Base-by-base conservation (phyloP, 2,888 invertebrate genomes). In the Tipula lateralis region DNA sequence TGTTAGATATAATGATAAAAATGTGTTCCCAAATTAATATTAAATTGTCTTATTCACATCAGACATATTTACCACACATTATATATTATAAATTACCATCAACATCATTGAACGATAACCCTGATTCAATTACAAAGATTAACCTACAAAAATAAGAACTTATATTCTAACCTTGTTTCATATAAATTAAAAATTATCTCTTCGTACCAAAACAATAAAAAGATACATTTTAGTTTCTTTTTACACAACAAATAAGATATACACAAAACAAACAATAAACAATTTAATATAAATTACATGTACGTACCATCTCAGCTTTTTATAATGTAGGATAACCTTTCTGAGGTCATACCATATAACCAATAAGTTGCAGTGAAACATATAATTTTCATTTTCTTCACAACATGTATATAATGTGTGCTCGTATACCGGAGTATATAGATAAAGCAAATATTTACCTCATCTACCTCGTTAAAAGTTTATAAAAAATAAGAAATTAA, bases 151-250 rank as follows among this genome's bases (percentile, higher is more conserved):
- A 66, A 0, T 9, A 7, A 66, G 24, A 66, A 19, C 7, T 9
- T 2, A 24, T 66, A 24, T 66, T 24, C 66, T 66, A 66, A 66
- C 66, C 66, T 66, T 19, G 66, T 66, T 66, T 66, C 66, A 66
- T 66, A 66, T 66, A 66, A 66, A 66, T 66, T 66, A 66, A 66
- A 66, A 66, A 66, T 66, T 66, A 66, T 66, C 66, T 66, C 66
- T 66, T 66, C 24, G 66, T 66, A 66, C 66, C 66, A 66, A 19
- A 66, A 24, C 66, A 66, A 66, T 66, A 66, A 66, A 66, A 66
- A 66, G 66, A 66, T n/a, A 66, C 66, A 66, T 66, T 66, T 66
- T 24, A 66, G 66, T 66, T 66, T 66, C 13, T 66, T 66, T 66
- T 50, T 16, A 24, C 24, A 66, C 24, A 66, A 66, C 24, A 66